Percentiles rank a stretch among this genome's conserved stretches.
phyloP scores from a whole-genome alignment of 2,888 invertebrate species.

The Aphodius granarius region DNA sequence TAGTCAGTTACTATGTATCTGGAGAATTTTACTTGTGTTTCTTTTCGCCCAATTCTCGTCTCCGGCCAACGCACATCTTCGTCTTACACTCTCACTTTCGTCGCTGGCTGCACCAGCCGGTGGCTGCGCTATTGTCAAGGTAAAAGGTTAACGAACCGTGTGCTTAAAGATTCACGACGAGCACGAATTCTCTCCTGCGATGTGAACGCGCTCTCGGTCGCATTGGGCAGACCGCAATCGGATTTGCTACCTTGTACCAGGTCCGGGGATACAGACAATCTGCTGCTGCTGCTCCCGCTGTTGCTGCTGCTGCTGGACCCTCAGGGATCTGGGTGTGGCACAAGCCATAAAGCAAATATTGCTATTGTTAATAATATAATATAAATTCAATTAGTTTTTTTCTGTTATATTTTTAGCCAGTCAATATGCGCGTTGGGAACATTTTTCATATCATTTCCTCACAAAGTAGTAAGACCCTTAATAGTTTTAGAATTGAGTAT shows the following conservation, averaged over 20 bases:
- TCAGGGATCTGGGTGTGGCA: neutral
- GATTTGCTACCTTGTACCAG: neutral
- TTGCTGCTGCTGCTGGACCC: neutral
- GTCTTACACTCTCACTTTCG: conserved; percentile 5
- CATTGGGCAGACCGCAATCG: neutral
- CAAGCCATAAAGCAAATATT: neutral
- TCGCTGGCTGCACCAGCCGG: neutral
- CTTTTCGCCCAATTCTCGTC: neutral
- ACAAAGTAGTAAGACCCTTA: too few relatives aligned
- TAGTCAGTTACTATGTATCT: too few relatives aligned
- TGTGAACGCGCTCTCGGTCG: neutral
- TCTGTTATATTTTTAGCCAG: neutral
- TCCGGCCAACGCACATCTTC: neutral
- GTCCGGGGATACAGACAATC: neutral
- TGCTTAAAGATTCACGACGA: conserved; percentile 6
- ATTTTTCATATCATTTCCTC: neutral
- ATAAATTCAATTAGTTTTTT: neutral
- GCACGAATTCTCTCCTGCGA: neutral
- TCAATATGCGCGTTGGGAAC: neutral
- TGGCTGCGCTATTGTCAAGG: conserved; percentile 35
- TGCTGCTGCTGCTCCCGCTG: neutral
- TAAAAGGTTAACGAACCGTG: conserved; percentile 35
- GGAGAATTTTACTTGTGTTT: neutral
- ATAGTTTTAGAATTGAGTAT: too few relatives aligned
- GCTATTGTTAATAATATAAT: neutral